phyloP scores from a whole-genome alignment of 2,113 vertebrate genomes.

The Alethe castanea region DNA sequence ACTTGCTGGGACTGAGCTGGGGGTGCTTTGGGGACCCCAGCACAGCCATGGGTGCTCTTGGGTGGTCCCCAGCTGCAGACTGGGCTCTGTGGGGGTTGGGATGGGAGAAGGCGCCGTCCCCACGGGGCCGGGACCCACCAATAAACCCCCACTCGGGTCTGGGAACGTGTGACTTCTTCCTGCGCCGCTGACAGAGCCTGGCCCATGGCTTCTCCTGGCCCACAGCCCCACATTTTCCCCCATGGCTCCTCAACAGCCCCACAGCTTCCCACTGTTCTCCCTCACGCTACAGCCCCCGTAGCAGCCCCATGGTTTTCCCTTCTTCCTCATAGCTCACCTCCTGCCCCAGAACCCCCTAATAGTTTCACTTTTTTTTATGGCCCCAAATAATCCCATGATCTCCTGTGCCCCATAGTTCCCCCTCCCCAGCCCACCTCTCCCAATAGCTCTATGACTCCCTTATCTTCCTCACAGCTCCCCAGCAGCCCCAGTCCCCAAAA shows the following conservation, averaged over 20 bases:
- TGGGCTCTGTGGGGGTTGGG: background rate
- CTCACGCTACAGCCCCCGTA: too few relatives aligned
- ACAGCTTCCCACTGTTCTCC: background rate
- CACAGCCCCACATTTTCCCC: background rate
- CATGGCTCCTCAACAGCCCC: background rate
- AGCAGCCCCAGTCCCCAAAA: too few relatives aligned
- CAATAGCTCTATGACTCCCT: too few relatives aligned
- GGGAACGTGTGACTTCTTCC: background rate
- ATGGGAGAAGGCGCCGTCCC: rapidly evolving
- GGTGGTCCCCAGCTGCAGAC: background rate
- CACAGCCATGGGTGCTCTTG: rapidly evolving
- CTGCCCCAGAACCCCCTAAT: background rate
- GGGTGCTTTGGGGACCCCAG: background rate
- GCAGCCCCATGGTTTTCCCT: background rate
- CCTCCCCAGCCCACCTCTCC: background rate
- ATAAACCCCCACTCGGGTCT: background rate
- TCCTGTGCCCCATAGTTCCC: too few relatives aligned
- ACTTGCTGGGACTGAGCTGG: background rate
- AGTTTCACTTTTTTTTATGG: background rate
- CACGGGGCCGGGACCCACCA: background rate
- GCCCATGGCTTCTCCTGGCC: too few relatives aligned
- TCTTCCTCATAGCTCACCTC: background rate
- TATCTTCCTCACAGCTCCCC: too few relatives aligned
- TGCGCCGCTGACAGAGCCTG: background rate
- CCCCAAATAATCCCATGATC: too few relatives aligned